These are phyloP conservation scores for Astyanax mexicanus DNA, from an alignment of 2,797 vertebrate genomes.

Conservation along the genomic window DNA sequence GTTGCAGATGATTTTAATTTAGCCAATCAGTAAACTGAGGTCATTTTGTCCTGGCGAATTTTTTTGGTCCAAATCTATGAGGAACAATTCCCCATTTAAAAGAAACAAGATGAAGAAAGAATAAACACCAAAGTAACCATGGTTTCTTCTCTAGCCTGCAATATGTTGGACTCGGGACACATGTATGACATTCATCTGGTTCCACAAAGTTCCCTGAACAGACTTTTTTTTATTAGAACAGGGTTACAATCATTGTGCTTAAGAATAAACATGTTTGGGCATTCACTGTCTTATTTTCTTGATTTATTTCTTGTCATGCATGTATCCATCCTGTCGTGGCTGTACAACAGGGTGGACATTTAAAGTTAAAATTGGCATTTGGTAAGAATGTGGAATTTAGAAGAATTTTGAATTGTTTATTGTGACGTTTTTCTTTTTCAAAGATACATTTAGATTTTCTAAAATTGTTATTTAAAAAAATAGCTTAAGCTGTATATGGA, in stretches of 20 bases:
- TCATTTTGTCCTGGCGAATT: constrained; percentile 6
- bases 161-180: constrained; percentile 25
- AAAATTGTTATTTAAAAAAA: too few relatives aligned
- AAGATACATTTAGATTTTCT: too few relatives aligned
- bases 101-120: constrained; percentile 15
- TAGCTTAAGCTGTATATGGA: too few relatives aligned
- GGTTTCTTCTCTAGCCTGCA: constrained; percentile 35
- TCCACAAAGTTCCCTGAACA: constrained; percentile 45
- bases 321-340: too few relatives aligned
- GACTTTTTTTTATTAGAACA: constrained; percentile 47
- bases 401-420: too few relatives aligned
- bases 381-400: too few relatives aligned
- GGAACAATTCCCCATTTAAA: constrained; percentile 32
- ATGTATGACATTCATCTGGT: constrained; percentile 36
- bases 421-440: too few relatives aligned
- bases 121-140: constrained; percentile 58
- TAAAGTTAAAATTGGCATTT: too few relatives aligned
- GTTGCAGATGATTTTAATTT: constrained; percentile 19
- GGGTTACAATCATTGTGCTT: constrained; percentile 5
- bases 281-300: too few relatives aligned
- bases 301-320: too few relatives aligned
- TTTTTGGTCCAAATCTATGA: constrained; percentile 15
- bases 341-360: too few relatives aligned
- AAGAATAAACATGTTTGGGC: constrained; percentile 24
- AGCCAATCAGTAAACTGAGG: constrained; percentile 19